Conservation (phyloP, 1,140 invertebrate genomes). For the Palaemon carinicauda region DNA sequence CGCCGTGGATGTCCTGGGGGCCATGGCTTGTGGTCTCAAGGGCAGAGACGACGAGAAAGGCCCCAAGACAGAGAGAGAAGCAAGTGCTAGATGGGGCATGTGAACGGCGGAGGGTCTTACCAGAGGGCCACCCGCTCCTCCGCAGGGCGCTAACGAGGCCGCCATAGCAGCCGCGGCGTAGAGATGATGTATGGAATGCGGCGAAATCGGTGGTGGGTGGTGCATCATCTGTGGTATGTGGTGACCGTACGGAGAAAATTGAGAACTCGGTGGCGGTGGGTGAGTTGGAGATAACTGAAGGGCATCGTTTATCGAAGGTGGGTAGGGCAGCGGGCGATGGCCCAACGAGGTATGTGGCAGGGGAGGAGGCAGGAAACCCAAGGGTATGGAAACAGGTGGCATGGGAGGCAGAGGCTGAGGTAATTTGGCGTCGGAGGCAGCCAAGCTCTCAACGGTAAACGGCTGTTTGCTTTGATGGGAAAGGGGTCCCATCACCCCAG, state of each 20-base stretch:
- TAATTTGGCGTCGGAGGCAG: conserved; percentile 56
- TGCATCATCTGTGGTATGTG: conserved; percentile 24
- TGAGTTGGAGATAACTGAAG: conserved; percentile 7
- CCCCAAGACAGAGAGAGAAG: conserved; percentile 29
- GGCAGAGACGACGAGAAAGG: conserved; percentile 10
- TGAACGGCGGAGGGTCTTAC: background rate
- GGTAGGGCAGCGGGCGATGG: conserved; percentile 20
- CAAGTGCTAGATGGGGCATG: background rate
- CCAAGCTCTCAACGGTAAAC: conserved; percentile 57
- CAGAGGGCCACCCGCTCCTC: conserved; percentile 21
- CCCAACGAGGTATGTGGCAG: conserved; percentile 12
- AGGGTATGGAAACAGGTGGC: conserved; percentile 40
- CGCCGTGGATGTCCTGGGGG: background rate
- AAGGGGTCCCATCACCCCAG: background rate
- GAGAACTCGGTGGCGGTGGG: conserved; percentile 31
- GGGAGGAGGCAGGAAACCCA: conserved; percentile 23
- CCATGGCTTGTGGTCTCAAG: background rate
- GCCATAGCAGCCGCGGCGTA: conserved; percentile 47
- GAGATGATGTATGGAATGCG: conserved; percentile 48
- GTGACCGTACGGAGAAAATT: conserved; percentile 30
- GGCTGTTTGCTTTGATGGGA: conserved; percentile 28
- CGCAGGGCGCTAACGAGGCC: conserved; percentile 31
- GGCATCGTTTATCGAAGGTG: background rate
- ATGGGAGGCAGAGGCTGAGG: conserved; percentile 30
- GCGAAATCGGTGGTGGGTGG: conserved; percentile 41